Conservation (phyloP, 2,113 vertebrate species). For the Microtus montanus region DNA sequence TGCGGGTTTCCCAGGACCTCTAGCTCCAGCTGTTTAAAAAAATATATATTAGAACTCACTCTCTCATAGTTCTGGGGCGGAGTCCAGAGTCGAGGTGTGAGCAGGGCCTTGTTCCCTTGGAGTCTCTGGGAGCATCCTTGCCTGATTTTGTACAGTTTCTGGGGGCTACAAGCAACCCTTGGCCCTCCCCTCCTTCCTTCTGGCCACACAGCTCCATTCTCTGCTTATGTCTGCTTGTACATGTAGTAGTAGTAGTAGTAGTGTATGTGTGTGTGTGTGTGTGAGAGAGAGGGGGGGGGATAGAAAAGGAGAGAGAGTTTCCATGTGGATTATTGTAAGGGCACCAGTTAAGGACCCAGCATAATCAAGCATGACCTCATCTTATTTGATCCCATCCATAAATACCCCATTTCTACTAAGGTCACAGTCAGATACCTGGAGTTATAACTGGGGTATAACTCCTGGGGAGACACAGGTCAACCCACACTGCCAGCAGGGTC, state of each 20-base stretch:
- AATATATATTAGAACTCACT: background rate
- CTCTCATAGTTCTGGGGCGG: background rate
- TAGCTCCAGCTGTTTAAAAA: background rate
- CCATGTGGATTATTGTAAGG: background rate
- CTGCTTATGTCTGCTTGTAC: background rate
- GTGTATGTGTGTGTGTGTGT: background rate
- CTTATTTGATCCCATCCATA: background rate
- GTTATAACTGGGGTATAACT: background rate
- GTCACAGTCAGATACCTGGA: background rate
- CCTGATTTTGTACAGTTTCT: background rate
- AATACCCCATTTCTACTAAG: slow-evolving; percentile 1
- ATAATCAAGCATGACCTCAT: background rate
- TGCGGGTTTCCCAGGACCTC: background rate
- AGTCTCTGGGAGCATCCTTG: background rate
- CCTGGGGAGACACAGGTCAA: background rate
- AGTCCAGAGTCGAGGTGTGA: background rate
- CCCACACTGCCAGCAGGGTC: background rate
- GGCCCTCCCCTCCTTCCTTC: accelerated
- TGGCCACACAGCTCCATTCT: accelerated
- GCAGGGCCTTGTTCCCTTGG: background rate
- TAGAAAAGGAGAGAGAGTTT: background rate
- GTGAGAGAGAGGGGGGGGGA: background rate
- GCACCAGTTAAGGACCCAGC: background rate
- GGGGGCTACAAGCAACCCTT: no score
- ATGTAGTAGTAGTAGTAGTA: background rate